A percentile compares a stretch with the other conserved stretches of the same genome.
Evolutionary conservation across 1,140 invertebrate species (phyloP).

Genomic region (Trypoxylus dichotomus): DNA sequence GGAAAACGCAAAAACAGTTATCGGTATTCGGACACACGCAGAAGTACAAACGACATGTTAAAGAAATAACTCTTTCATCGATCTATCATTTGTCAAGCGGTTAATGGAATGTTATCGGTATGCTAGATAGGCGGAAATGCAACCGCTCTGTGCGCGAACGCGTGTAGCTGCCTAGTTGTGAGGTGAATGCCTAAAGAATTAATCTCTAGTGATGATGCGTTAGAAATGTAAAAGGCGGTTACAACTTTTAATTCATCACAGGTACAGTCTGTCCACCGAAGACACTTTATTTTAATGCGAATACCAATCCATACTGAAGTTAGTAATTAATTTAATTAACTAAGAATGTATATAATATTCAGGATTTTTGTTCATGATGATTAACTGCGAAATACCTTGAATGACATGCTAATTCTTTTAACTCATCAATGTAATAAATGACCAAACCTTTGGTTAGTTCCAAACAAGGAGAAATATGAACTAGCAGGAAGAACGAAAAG

Average conservation of each 20-base stretch:
- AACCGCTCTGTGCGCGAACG: slow-evolving; percentile 11
- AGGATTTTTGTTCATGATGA: not conserved
- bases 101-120: slow-evolving; percentile 30
- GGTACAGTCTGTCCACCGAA: not conserved
- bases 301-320: not conserved
- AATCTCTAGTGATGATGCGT: not conserved
- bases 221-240: not conserved
- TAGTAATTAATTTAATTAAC: not conserved
- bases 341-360: not conserved
- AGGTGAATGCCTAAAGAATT: slow-evolving; percentile 4
- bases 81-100: slow-evolving; percentile 36
- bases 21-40: slow-evolving; percentile 2
- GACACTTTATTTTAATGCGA: not conserved
- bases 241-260: not conserved
- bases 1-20: slow-evolving; percentile 8
- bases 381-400: too few species aligned
- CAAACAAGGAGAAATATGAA: too few species aligned
- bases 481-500: too few species aligned
- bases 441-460: too few species aligned
- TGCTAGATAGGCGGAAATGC: slow-evolving; percentile 34
- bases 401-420: too few species aligned
- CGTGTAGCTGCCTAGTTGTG: slow-evolving; percentile 10
- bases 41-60: slow-evolving; percentile 28
- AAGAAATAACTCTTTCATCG: slow-evolving; percentile 36
- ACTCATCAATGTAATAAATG: too few species aligned